Conservation (phyloP, 2,888 invertebrate species). For the Drosophila affinis region DNA sequence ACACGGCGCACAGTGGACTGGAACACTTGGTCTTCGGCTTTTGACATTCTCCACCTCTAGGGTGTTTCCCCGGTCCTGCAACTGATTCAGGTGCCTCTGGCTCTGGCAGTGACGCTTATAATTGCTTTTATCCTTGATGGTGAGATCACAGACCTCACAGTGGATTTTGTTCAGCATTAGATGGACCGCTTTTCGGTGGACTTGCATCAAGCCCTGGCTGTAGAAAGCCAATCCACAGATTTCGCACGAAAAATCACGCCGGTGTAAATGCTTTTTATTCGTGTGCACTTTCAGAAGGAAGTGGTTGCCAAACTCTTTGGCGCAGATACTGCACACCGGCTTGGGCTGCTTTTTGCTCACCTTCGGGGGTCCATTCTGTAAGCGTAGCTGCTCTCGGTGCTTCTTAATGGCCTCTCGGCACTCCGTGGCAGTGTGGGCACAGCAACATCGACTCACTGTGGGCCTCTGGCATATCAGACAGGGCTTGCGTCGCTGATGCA, state of each 20-base stretch:
- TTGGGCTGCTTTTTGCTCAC: neutral
- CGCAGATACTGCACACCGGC: constrained; percentile 21
- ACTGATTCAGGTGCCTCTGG: constrained; percentile 26
- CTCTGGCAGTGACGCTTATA: constrained; percentile 46
- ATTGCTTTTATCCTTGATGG: constrained; percentile 36
- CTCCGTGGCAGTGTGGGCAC: constrained; percentile 26
- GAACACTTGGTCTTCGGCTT: neutral
- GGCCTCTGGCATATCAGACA: constrained; percentile 42
- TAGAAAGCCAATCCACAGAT: constrained; percentile 41
- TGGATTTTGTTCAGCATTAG: neutral
- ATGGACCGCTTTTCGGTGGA: constrained; percentile 39
- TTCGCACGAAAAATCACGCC: constrained; percentile 43
- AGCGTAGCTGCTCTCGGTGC: neutral
- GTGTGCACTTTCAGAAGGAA: constrained; percentile 27
- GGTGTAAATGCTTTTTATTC: constrained; percentile 35
- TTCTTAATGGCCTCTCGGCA: constrained; percentile 21
- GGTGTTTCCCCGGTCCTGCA: neutral
- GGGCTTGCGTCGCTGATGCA: constrained; percentile 21
- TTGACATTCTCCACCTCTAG: neutral
- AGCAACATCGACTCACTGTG: constrained; percentile 31
- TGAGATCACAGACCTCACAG: constrained; percentile 40
- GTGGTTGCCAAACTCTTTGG: constrained; percentile 2
- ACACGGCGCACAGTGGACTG: neutral
- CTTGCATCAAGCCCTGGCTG: constrained; percentile 22
- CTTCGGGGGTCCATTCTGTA: constrained; percentile 3